These are phyloP conservation scores for Drosophila pachea DNA, from an alignment of 1,140 invertebrate species.

Conservation along the genomic window DNA sequence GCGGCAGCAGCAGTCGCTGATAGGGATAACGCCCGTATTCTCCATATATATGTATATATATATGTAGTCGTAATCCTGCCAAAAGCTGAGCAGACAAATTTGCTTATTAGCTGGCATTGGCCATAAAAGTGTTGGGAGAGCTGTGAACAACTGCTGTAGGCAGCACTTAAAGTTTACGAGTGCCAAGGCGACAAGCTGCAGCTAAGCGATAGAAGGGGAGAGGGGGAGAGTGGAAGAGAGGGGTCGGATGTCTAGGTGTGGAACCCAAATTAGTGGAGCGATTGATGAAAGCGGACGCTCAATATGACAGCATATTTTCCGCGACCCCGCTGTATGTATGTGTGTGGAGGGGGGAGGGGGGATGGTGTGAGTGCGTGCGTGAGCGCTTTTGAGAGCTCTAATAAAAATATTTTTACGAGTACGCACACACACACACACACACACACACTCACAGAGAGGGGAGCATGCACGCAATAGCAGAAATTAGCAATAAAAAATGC, in stretches of 20 bases:
- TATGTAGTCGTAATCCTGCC: not conserved
- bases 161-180: slow-evolving; percentile 60
- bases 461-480: slow-evolving; percentile 61
- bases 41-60: slow-evolving; percentile 15
- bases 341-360: not conserved
- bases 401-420: slow-evolving; percentile 76
- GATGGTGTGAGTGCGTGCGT: not conserved
- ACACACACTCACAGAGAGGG: slow-evolving; percentile 22
- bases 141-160: slow-evolving; percentile 10
- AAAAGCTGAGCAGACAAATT: slow-evolving; percentile 68
- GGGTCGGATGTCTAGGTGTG: not conserved
- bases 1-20: slow-evolving; percentile 7
- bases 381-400: slow-evolving; percentile 24
- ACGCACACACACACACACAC: slow-evolving; percentile 32
- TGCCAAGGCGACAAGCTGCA: slow-evolving; percentile 45
- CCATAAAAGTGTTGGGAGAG: slow-evolving; percentile 37
- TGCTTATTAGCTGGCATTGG: slow-evolving; percentile 62
- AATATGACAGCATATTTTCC: slow-evolving; percentile 46
- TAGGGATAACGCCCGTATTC: slow-evolving; percentile 11
- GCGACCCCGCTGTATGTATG: slow-evolving; percentile 2
- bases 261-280: slow-evolving; percentile 11
- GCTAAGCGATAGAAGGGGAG: not conserved
- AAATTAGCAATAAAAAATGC: slow-evolving; percentile 71
- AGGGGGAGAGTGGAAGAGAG: not conserved
- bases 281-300: slow-evolving; percentile 29